Conservation (phyloP, 2,113 vertebrate species). For the Falco punctatus region DNA sequence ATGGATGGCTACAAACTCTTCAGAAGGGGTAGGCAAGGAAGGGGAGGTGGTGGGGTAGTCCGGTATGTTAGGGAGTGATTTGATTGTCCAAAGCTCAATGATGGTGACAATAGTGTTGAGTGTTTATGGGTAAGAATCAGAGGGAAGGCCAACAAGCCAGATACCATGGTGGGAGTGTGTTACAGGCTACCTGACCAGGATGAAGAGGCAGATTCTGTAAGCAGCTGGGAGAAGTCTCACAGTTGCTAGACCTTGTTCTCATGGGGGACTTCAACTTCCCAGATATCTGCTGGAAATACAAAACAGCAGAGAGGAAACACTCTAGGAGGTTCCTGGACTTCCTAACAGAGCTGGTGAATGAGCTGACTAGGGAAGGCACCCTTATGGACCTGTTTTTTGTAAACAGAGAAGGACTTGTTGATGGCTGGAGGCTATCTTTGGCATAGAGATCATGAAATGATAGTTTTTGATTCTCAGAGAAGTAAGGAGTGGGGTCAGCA, state of each 20-base stretch:
- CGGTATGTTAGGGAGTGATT: no score
- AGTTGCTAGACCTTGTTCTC: background rate
- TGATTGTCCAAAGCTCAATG: no score
- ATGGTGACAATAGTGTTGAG: no score
- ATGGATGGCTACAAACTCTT: background rate
- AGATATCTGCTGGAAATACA: background rate
- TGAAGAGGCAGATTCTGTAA: background rate
- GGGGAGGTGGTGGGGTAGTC: background rate
- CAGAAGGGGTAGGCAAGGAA: background rate
- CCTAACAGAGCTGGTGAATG: background rate
- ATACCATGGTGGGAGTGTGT: background rate
- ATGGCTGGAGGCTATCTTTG: no score
- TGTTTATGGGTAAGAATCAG: no score
- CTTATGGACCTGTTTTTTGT: background rate
- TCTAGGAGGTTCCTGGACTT: background rate
- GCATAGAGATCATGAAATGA: no score
- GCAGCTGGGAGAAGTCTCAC: background rate
- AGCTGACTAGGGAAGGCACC: background rate
- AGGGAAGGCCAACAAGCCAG: no score
- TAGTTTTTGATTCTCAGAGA: no score
- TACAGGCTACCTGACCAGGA: background rate
- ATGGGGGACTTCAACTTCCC: background rate
- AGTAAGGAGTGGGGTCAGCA: no score
- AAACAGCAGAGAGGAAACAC: background rate
- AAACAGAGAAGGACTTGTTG: background rate